Evolutionary conservation across 2,888 invertebrate species (phyloP), one percentile per base, ranked within the genome.

Genomic region (Drosophila aldrichi): DNA sequence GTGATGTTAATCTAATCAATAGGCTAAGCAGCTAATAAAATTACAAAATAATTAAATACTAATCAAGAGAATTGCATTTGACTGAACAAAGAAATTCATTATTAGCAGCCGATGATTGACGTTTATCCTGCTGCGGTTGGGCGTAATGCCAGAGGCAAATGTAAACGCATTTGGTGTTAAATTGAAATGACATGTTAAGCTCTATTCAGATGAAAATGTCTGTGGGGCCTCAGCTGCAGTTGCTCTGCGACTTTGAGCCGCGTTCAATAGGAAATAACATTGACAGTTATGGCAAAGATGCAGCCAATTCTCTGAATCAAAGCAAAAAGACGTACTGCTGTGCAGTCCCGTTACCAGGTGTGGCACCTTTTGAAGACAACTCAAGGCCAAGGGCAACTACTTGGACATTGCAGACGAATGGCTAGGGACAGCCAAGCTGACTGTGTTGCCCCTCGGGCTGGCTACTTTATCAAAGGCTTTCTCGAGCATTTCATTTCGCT

Each of bases 381-480:
- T 22, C 43, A 43, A 44, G 43, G 20, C 9, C 54, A 40, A 40
- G 16, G 22, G 5, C 56, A 49, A 22, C 18, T n/a, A 43, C 32
- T 20, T 54, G 25, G 25, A 12, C 41, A 56, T 22, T 10, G 22
- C 18, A 10, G 32, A 9, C 54, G 36, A 20, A 22, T 58, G 64
- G 51, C 36, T 46, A 18, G 55, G 36, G 58, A 55, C 69, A 69
- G 61, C 58, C 78, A 69, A 69, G 65, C 70, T 38, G 51, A 20
- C 41, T 44, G 22, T 57, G 38, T 25, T 29, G 41, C 36, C 43
- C 74, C 56, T 52, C 12, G 20, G 62, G 74, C 61, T 65, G 59
- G 54, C 61, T 38, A 60, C 34, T 54, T 75, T 72, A 51, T 36
- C 62, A 74, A 74, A 56, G 73, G 68, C 63, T 68, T 77, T 68